Conservation (phyloP, 2,113 vertebrate species). For the Cryptotis parvus region DNA sequence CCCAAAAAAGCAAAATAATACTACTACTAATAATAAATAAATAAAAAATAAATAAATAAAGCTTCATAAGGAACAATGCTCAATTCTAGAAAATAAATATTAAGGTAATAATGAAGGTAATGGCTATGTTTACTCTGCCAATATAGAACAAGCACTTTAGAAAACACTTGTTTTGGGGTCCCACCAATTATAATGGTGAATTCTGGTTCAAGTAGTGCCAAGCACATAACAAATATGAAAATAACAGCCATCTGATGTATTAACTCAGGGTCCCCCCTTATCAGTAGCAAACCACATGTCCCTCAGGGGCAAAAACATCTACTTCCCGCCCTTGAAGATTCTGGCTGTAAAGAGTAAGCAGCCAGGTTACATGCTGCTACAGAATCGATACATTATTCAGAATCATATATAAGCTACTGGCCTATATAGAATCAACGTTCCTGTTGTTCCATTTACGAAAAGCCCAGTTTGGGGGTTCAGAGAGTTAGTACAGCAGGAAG, state of each 20-base stretch:
- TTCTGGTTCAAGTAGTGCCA: constrained; percentile 7
- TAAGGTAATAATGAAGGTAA: constrained; percentile 21
- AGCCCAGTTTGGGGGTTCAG: too few relatives aligned
- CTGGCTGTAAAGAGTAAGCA: background rate
- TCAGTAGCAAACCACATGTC: background rate
- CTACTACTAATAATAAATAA: too few relatives aligned
- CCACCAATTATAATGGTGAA: constrained; percentile 19
- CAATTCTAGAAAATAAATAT: constrained; percentile 56
- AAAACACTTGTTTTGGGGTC: constrained; percentile 18
- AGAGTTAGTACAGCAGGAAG: too few relatives aligned
- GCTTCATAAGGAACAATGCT: background rate
- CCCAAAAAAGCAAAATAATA: too few relatives aligned
- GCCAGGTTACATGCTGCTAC: background rate
- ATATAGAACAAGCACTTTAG: background rate
- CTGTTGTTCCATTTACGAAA: constrained; percentile 4
- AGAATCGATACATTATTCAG: background rate
- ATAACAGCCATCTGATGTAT: constrained; percentile 1
- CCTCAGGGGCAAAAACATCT: background rate
- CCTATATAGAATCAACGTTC: background rate
- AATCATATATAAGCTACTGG: background rate
- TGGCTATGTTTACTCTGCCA: background rate
- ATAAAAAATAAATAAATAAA: too few relatives aligned
- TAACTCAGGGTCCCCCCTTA: background rate
- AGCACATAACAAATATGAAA: constrained; percentile 2
- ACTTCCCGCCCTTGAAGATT: background rate